Conservation (phyloP, 2,888 invertebrate species). For the Dicyrtomina minuta region DNA sequence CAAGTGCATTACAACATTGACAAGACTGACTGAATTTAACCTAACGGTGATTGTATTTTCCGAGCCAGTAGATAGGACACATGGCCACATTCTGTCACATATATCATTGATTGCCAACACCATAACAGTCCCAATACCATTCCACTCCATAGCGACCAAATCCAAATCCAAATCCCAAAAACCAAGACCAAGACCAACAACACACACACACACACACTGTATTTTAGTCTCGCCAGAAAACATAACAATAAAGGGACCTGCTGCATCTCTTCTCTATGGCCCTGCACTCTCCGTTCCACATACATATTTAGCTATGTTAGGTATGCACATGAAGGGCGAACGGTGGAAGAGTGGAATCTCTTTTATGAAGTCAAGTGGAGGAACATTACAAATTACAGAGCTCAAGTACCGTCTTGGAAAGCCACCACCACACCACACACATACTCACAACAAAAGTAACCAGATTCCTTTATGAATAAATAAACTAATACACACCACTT, state of each 20-base stretch:
- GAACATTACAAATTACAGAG: neutral
- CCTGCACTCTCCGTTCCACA: too few relatives aligned
- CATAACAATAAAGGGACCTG: too few relatives aligned
- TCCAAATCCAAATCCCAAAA: neutral
- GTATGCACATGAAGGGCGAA: too few relatives aligned
- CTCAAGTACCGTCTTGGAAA: neutral
- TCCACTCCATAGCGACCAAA: neutral
- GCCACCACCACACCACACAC: conserved; percentile 10
- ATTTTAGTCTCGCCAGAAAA: too few relatives aligned
- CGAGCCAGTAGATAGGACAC: conserved; percentile 26
- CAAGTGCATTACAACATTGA: neutral
- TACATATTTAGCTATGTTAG: too few relatives aligned
- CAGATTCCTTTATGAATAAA: conserved; percentile 26
- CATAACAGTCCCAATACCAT: conserved; percentile 7
- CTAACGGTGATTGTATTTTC: conserved; percentile 30
- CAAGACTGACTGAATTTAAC: conserved; percentile 12
- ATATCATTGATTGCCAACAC: conserved; percentile 27
- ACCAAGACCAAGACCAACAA: too few relatives aligned
- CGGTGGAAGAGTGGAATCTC: too few relatives aligned
- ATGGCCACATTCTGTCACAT: conserved; percentile 34
- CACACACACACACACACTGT: neutral
- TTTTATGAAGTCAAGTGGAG: too few relatives aligned
- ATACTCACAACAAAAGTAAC: conserved; percentile 22
- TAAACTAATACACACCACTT: conserved; percentile 15
- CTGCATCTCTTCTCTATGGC: too few relatives aligned